Evolutionary conservation across 2,113 vertebrate genomes (phyloP).

Genomic region (Brachypteracias leptosomus): DNA sequence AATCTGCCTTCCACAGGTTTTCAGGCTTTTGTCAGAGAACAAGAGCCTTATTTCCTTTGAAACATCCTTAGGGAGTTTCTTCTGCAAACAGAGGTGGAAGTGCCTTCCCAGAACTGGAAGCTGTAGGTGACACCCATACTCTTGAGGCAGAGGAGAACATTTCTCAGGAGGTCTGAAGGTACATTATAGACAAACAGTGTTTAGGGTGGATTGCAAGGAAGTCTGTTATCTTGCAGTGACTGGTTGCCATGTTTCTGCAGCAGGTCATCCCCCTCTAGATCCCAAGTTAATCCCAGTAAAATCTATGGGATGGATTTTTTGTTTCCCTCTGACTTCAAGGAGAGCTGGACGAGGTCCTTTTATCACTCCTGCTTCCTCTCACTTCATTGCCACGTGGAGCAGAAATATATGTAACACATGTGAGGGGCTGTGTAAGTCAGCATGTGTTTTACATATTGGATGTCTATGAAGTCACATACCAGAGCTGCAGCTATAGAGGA

Average conservation of each 20-base stretch:
- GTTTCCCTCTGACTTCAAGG: neutral
- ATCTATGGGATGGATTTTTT: neutral
- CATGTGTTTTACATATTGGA: slow-evolving; percentile 52
- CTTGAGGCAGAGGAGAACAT: neutral
- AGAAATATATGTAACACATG: slow-evolving; percentile 37
- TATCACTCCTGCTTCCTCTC: neutral
- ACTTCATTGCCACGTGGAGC: slow-evolving; percentile 61
- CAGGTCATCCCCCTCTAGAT: neutral
- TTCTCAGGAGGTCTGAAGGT: neutral
- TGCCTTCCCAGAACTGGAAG: neutral
- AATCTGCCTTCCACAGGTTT: neutral
- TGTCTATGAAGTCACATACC: slow-evolving; percentile 18
- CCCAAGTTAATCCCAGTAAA: neutral
- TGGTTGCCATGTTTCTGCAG: neutral
- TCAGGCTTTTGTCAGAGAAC: neutral
- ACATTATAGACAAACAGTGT: neutral
- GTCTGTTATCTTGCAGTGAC: neutral
- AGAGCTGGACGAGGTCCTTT: neutral
- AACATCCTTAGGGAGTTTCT: neutral
- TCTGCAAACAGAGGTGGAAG: neutral
- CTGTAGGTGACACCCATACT: neutral
- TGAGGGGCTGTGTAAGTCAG: slow-evolving; percentile 13
- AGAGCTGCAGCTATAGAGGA: slow-evolving; percentile 5
- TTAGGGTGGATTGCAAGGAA: neutral
- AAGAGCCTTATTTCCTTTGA: neutral